Percentiles rank a stretch among this genome's conserved stretches.
Conservation (phyloP, 2,888 invertebrate genomes). For the Macrostomum cliftonense region DNA sequence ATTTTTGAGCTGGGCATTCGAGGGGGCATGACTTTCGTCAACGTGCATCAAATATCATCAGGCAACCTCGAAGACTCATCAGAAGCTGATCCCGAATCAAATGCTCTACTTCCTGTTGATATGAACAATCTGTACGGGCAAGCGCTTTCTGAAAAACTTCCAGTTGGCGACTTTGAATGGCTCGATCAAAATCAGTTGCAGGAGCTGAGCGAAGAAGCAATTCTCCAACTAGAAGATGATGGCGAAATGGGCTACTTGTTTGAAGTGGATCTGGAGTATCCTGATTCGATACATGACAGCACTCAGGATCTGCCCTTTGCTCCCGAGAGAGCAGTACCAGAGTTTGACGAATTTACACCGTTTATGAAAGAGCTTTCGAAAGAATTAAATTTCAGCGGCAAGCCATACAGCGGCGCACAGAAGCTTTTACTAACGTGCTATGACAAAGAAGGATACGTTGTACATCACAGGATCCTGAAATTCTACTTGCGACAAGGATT, state of each 20-base stretch:
- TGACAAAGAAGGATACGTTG: slow-evolving; percentile 19
- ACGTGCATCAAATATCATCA: slow-evolving; percentile 14
- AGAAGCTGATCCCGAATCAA: too few relatives aligned
- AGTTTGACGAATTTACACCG: background rate
- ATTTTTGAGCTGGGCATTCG: slow-evolving; percentile 14
- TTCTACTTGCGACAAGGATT: slow-evolving; percentile 18
- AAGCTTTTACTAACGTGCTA: slow-evolving; percentile 17
- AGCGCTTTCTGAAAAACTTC: slow-evolving; percentile 21
- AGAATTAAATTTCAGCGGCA: background rate
- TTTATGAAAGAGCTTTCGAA: background rate
- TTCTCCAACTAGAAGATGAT: background rate
- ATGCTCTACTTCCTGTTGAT: slow-evolving; percentile 17
- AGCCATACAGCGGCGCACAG: slow-evolving; percentile 11
- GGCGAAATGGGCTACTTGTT: slow-evolving; percentile 24
- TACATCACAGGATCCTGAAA: slow-evolving; percentile 27
- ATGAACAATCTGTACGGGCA: slow-evolving; percentile 21
- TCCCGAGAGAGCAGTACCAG: slow-evolving; percentile 14
- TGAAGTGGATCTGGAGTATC: slow-evolving; percentile 38
- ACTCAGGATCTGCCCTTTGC: slow-evolving; percentile 25
- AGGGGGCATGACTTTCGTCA: slow-evolving; percentile 13
- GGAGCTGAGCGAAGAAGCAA: too few relatives aligned
- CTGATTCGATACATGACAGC: slow-evolving; percentile 24
- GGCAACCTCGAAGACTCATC: too few relatives aligned
- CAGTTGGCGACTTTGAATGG: slow-evolving; percentile 19
- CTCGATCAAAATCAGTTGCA: slow-evolving; percentile 18